A percentile compares a stretch with the other conserved stretches of the same genome.
Conservation (phyloP, 2,888 invertebrate genomes). For the Himalopsyche japonica region DNA sequence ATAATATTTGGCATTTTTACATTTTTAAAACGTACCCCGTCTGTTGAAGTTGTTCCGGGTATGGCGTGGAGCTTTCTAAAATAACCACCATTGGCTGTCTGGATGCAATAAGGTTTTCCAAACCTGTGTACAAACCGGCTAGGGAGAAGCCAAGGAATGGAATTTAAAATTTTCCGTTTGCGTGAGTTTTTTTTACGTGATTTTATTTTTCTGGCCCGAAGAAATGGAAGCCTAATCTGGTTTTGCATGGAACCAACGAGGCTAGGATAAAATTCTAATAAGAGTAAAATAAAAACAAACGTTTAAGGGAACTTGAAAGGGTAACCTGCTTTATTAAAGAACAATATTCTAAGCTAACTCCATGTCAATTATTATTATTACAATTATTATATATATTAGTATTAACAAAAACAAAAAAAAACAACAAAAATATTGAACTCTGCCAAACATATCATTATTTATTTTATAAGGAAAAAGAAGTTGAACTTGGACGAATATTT, state of each 20-base stretch:
- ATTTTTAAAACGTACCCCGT: neutral
- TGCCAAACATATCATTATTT: too few species aligned
- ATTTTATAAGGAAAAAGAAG: too few species aligned
- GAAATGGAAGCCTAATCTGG: constrained; percentile 17
- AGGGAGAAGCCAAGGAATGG: constrained; percentile 22
- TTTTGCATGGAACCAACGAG: constrained; percentile 1
- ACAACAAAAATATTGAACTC: too few species aligned
- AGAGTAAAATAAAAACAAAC: neutral
- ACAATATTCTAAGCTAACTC: too few species aligned
- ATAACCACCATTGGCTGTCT: neutral
- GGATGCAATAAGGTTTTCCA: constrained; percentile 8
- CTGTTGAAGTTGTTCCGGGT: neutral
- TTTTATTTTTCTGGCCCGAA: neutral
- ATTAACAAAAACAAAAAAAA: too few species aligned
- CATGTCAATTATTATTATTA: too few species aligned
- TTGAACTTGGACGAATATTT: too few species aligned
- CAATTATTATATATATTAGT: too few species aligned
- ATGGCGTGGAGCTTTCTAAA: neutral
- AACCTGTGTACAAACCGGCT: neutral
- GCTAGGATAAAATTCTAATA: neutral
- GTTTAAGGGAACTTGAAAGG: neutral
- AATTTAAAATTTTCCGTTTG: constrained; percentile 32
- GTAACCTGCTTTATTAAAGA: neutral
- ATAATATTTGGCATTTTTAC: neutral
- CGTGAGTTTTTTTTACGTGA: constrained; percentile 4